Evolutionary conservation across 2,888 invertebrate species (phyloP).

Genomic region (Himalopsyche tibetana): DNA sequence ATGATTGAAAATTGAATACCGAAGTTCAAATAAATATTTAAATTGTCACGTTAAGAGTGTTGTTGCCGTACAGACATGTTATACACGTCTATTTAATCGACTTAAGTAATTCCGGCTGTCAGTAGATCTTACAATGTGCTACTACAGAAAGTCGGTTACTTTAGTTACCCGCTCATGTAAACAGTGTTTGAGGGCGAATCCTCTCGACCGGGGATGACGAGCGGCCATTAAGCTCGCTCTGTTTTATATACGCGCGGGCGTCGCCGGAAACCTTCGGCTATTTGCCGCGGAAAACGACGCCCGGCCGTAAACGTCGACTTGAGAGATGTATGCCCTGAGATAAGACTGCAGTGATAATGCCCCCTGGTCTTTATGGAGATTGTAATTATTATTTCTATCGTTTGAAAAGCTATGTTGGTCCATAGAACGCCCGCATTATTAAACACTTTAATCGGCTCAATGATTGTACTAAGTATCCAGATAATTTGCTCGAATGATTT

Average conservation of each 20-base stretch:
- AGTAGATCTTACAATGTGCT: too few species aligned
- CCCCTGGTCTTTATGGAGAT: slow-evolving; percentile 29
- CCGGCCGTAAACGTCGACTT: slow-evolving; percentile 59
- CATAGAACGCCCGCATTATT: slow-evolving; percentile 2
- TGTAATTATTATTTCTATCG: slow-evolving; percentile 14
- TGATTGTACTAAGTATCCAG: background rate
- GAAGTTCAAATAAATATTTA: too few species aligned
- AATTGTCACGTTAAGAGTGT: too few species aligned
- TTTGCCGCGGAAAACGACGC: slow-evolving; percentile 54
- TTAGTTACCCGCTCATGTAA: background rate
- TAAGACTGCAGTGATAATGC: slow-evolving; percentile 51
- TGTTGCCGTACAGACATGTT: too few species aligned
- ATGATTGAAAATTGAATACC: too few species aligned
- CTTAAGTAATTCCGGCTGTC: too few species aligned
- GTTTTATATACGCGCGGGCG: slow-evolving; percentile 33
- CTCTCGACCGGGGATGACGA: background rate
- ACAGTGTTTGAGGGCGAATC: slow-evolving; percentile 2
- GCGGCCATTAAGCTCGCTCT: slow-evolving; percentile 31
- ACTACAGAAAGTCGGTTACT: too few species aligned
- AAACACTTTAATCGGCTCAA: background rate
- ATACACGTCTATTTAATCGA: too few species aligned
- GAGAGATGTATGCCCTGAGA: slow-evolving; percentile 60
- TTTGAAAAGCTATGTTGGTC: background rate
- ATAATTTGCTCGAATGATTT: too few species aligned
- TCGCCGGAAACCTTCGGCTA: slow-evolving; percentile 55